Evolutionary conservation across 2,888 invertebrate genomes (phyloP).

Genomic region (Drosophila borealis): DNA sequence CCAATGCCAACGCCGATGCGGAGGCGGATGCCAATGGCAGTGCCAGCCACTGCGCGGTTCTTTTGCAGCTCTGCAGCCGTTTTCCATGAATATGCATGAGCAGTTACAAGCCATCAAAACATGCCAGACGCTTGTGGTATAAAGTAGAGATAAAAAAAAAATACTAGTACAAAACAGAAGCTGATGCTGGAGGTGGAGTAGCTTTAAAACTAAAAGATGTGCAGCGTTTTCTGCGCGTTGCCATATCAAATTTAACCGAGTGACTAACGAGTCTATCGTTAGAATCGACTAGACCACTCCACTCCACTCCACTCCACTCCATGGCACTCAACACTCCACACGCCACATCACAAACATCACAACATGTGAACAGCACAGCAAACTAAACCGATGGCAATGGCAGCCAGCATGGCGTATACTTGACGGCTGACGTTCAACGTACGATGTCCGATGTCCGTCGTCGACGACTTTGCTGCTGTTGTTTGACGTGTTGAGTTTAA

Average conservation of each 20-base stretch:
- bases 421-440: conserved; percentile 61
- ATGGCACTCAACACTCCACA: conserved; percentile 20
- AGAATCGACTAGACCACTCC: conserved; percentile 41
- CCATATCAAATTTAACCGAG: conserved; percentile 74
- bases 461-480: conserved; percentile 49
- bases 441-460: conserved; percentile 5
- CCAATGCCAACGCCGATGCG: neutral
- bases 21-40: conserved; percentile 44
- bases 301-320: neutral
- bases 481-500: conserved; percentile 79
- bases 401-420: conserved; percentile 70
- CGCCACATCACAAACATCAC: conserved; percentile 31
- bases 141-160: conserved; percentile 1
- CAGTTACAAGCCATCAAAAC: conserved; percentile 78
- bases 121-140: conserved; percentile 51
- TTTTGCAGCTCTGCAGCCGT: conserved; percentile 60
- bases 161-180: neutral
- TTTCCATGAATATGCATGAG: conserved; percentile 76
- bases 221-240: conserved; percentile 27
- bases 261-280: conserved; percentile 77
- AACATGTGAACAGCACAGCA: conserved; percentile 49
- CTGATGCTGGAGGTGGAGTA: neutral
- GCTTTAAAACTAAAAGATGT: conserved; percentile 67
- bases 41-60: conserved; percentile 54
- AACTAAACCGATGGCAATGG: conserved; percentile 42